These are phyloP conservation scores for Nyctibius grandis DNA, from an alignment of 2,797 vertebrate genomes.

Conservation along the genomic window DNA sequence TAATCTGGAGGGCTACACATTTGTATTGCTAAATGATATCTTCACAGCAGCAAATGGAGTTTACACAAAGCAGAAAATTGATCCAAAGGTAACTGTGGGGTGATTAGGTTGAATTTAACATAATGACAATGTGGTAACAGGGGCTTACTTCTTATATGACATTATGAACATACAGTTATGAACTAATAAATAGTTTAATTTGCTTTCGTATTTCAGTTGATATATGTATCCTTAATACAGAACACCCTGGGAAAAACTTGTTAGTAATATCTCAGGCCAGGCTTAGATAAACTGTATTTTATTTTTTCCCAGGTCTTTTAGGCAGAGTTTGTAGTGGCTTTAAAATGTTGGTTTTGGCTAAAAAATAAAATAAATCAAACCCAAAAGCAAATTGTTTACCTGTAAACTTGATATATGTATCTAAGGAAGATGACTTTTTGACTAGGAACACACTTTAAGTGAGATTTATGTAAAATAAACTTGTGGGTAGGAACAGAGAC, in stretches of 20 bases:
- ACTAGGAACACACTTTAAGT: background rate
- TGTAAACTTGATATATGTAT: background rate
- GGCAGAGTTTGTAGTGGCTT: background rate
- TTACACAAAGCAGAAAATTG: conserved; percentile 91
- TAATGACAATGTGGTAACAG: background rate
- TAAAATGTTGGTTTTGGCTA: background rate
- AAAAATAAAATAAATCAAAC: background rate
- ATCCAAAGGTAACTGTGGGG: conserved; percentile 76
- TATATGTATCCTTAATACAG: background rate
- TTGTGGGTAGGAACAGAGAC: background rate
- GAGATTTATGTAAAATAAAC: background rate
- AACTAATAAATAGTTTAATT: background rate
- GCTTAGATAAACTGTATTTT: background rate
- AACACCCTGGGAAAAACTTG: background rate
- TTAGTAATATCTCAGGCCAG: background rate
- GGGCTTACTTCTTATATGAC: background rate
- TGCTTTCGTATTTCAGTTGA: background rate
- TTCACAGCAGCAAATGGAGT: conserved; percentile 90
- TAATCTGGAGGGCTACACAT: conserved; percentile 82
- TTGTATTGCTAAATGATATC: conserved; percentile 88
- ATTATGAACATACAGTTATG: background rate
- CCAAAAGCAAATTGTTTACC: background rate
- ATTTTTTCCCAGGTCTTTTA: background rate
- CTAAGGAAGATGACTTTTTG: background rate
- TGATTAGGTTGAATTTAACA: background rate